Evolutionary conservation across 2,888 invertebrate genomes (phyloP), one percentile per base, ranked within the genome.

Genomic region (Molorchus minor): DNA sequence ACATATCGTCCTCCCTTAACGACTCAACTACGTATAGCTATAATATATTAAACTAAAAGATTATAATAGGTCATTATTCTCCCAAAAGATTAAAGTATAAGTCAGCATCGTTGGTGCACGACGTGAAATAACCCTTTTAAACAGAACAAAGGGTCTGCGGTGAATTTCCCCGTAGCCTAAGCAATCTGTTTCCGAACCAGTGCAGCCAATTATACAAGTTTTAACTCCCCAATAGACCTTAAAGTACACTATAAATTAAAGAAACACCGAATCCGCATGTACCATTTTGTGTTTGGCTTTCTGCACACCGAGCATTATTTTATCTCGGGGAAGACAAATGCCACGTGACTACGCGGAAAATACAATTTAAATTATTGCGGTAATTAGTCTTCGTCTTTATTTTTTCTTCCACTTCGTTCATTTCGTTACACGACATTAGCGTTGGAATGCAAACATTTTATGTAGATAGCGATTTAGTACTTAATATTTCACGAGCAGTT

Each of bases 191-290:
- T 74, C 73, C 73, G 73, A 76, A 77, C 73, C 77, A 74, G 74
- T 75, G 75, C 76, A 75, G 74, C 76, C 76, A 77, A 77, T 77
- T 77, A 77, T 75, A 76, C 73, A 73, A 76, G 75, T 76, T 77
- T 74, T 74, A 75, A 67, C 69, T 68, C 68, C 71, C 70, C 69
- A 62, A 72, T 71, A 71, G 69, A 71, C 69, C 69, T 64, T 58
- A 71, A 72, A 72, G 71, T 72, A 71, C 67, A 72, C 71, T 63
- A 72, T 72, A 72, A 72, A 72, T 72, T 72, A 71, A 65, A 62
- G 57, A 57, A 65, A 64, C 59, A 62, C 55, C 56, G 62, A 56
- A 64, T 68, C 61, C 64, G 59, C 66, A 41, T 62, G 65, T 61
- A 58, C 58, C 66, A 64, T 64, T 66, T 66, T 66, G 60, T 66